Evolutionary conservation across 2,797 vertebrate genomes (phyloP).

Genomic region (Pagetopsis macropterus): DNA sequence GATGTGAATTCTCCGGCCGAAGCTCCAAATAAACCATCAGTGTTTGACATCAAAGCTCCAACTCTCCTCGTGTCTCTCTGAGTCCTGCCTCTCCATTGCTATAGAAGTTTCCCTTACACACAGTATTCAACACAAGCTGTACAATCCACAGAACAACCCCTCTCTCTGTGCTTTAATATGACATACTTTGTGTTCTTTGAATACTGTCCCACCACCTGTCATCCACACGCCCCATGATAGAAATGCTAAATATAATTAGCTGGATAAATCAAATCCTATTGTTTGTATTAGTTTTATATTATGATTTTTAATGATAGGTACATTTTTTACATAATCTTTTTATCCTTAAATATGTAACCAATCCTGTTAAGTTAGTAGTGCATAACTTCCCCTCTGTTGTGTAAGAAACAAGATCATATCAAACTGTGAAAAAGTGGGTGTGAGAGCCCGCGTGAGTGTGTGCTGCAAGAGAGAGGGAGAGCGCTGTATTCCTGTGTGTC

Average conservation of each 20-base stretch:
- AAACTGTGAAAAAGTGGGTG: not conserved
- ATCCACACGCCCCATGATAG: not conserved
- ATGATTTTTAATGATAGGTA: not conserved
- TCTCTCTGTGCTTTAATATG: conserved; percentile 17
- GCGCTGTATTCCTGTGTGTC: too few relatives aligned
- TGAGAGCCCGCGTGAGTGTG: not conserved
- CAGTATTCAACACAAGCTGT: conserved; percentile 40
- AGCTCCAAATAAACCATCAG: too few relatives aligned
- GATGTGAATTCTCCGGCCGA: too few relatives aligned
- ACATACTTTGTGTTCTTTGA: not conserved
- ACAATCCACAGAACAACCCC: not conserved
- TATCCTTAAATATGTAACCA: not conserved
- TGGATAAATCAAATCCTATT: conserved; percentile 9
- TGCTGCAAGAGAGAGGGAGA: too few relatives aligned
- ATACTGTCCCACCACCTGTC: not conserved
- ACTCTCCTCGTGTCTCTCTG: too few relatives aligned
- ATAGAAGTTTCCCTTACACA: not conserved
- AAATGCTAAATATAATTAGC: conserved; percentile 24
- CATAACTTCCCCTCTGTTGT: conserved; percentile 1
- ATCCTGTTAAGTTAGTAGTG: not conserved
- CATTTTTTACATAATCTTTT: conserved; percentile 13
- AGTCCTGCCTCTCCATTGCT: too few relatives aligned
- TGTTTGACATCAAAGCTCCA: too few relatives aligned
- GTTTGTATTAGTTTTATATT: conserved; percentile 37
- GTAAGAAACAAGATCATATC: conserved; percentile 42